Conservation (phyloP, 2,113 vertebrate species). For the Hystrix cristata region DNA sequence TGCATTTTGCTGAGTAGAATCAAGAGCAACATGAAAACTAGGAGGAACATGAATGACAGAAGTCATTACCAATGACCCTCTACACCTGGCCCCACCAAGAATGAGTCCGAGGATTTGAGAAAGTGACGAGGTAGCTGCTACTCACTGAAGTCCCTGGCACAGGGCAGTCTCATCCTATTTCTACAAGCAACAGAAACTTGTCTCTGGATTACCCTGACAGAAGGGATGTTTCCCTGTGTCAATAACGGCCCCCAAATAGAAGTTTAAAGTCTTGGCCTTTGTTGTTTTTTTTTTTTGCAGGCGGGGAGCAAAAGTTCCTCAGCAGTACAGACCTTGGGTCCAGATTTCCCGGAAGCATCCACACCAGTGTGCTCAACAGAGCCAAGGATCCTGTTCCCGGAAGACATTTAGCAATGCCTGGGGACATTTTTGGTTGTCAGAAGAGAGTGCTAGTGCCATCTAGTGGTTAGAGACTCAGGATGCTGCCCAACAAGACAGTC, state of each 20-base stretch:
- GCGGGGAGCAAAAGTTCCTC: neutral
- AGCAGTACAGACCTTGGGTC: neutral
- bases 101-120: neutral
- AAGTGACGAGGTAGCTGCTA: neutral
- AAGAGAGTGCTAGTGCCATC: conserved; percentile 39
- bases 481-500: neutral
- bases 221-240: neutral
- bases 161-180: neutral
- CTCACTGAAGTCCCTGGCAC: neutral
- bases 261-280: neutral
- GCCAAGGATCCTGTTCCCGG: neutral
- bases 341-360: neutral
- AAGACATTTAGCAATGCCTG: neutral
- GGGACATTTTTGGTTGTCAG: neutral
- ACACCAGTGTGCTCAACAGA: neutral
- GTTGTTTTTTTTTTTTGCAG: neutral
- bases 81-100: neutral
- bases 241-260: neutral
- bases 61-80: neutral
- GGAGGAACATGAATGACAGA: neutral
- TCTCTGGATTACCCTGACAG: neutral
- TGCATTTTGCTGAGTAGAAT: neutral
- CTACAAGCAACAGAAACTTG: neutral
- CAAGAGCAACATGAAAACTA: neutral
- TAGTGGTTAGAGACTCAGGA: conserved; percentile 10